Base-by-base conservation (phyloP, 2,888 invertebrate genomes). In the Cynaeus angustus region DNA sequence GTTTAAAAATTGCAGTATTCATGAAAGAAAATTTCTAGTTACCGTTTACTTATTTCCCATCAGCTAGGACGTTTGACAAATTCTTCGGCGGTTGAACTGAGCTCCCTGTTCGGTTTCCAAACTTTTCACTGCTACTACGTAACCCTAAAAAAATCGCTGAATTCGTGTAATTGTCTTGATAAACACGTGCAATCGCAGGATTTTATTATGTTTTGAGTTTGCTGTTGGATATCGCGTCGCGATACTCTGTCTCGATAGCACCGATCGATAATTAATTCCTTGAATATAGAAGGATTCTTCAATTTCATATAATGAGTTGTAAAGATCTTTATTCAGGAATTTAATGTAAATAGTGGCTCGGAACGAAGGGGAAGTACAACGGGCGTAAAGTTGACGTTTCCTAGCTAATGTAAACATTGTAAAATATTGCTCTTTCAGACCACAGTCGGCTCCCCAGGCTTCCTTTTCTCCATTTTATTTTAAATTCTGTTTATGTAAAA, bases 41-140 rank as follows among this genome's bases (percentile, higher is more conserved):
- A 53, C 26, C 13, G 12, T 52, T 33, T 53, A 9, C 41, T 53
- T 10, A n/a, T 14, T 45, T 46, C 16, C 46, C 16, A 55, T 62
- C 50, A 52, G 43, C 45, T 14, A 55, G 70, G 73, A 72, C 73
- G 43, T 62, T 68, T 74, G 69, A 74, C 72, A 74, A 74, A 75
- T 74, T 66, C n/a, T 33, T 7, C 7, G 33, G 33, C n/a, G n/a
- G n/a, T n/a, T n/a, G n/a, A n/a, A n/a, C n/a, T n/a, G n/a, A n/a
- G n/a, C n/a, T n/a, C n/a, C n/a, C n/a, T n/a, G n/a, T n/a, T n/a
- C n/a, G n/a, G n/a, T n/a, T n/a, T n/a, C n/a, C n/a, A n/a, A n/a
- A n/a, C n/a, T n/a, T n/a, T n/a, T n/a, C n/a, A n/a, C n/a, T n/a
- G n/a, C n/a, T n/a, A n/a, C n/a, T n/a, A n/a, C n/a, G n/a, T n/a